Percentiles rank a stretch among this genome's conserved stretches.
phyloP scores from a whole-genome alignment of 2,888 invertebrate genomes.

The Polymixis flavicincta region DNA sequence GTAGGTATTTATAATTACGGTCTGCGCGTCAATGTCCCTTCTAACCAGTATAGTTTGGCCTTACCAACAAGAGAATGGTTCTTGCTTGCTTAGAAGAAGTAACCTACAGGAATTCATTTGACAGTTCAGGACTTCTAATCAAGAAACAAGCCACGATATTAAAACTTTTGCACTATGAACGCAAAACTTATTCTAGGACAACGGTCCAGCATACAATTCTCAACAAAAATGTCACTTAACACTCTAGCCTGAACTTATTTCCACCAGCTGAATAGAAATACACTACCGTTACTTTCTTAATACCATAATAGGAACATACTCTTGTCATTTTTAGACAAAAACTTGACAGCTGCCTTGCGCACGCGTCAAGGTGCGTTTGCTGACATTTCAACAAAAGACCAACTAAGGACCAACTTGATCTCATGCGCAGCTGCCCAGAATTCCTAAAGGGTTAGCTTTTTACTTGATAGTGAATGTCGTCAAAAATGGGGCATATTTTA shows the following conservation, averaged over 20 bases:
- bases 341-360: conserved; percentile 66
- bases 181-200: background rate
- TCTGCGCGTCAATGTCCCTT: too few relatives aligned
- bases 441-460: conserved; percentile 50
- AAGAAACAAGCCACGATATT: background rate
- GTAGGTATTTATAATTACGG: too few relatives aligned
- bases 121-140: too few relatives aligned
- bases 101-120: background rate
- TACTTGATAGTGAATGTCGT: conserved; percentile 7
- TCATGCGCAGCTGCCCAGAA: conserved; percentile 56
- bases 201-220: background rate
- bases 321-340: conserved; percentile 62
- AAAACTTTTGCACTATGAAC: background rate
- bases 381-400: conserved; percentile 72
- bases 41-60: background rate
- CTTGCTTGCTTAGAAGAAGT: too few relatives aligned
- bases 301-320: conserved; percentile 11
- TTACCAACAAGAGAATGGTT: background rate
- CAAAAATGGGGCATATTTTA: background rate
- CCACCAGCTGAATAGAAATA: background rate
- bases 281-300: conserved; percentile 5
- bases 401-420: conserved; percentile 58
- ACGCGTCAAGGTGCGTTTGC: conserved; percentile 71
- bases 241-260: background rate
- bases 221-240: background rate